Evolutionary conservation across 2,888 invertebrate genomes (phyloP), one percentile per base, ranked within the genome.

Genomic region (Incurvaria masculella): DNA sequence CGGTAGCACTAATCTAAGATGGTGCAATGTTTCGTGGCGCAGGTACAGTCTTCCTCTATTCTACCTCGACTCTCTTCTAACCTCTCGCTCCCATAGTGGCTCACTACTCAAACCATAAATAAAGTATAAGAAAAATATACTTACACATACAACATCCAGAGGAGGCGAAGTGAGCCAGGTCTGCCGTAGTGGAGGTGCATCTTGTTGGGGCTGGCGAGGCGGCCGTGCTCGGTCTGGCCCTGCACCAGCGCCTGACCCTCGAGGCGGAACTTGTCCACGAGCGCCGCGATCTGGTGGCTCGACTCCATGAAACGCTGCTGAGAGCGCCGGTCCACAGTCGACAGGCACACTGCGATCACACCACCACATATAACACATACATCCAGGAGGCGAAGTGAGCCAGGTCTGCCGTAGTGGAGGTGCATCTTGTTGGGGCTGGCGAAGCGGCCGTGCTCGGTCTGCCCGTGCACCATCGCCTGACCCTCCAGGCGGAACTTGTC

Each of bases 281-380:
- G 69, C 0, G 92, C 90, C 2, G 92, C 88, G 56, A 97, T 96
- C 69, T 95, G 95, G 58, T 92, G 91, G 63, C 94, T 94, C 1
- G 96, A 97, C 63, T 96, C 94, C 41, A 94, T 80, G 62, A 97
- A 97, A 20, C 95, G 82, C 63, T 97, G 96, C 14, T 95, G 82
- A 1, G 95, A 94, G 55, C 81, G 66, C 21, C 84, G 64, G 64
- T 84, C 84, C 17, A 84, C 84, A 2, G 84, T 84, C 48, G 84
- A 83, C 16, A 84, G 64, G 56, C 84, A 84, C 47, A 84, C 79
- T 79, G 63, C 21, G n/a, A n/a, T n/a, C n/a, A n/a, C n/a, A n/a
- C n/a, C n/a, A n/a, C n/a, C n/a, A n/a, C n/a, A n/a, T n/a, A n/a
- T n/a, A n/a, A n/a, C n/a, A n/a, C n/a, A n/a, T n/a, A n/a, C n/a